A percentile compares a stretch with the other conserved stretches of the same genome.
Evolutionary conservation across 2,888 invertebrate species (phyloP).

Genomic region (Atethmia centrago): DNA sequence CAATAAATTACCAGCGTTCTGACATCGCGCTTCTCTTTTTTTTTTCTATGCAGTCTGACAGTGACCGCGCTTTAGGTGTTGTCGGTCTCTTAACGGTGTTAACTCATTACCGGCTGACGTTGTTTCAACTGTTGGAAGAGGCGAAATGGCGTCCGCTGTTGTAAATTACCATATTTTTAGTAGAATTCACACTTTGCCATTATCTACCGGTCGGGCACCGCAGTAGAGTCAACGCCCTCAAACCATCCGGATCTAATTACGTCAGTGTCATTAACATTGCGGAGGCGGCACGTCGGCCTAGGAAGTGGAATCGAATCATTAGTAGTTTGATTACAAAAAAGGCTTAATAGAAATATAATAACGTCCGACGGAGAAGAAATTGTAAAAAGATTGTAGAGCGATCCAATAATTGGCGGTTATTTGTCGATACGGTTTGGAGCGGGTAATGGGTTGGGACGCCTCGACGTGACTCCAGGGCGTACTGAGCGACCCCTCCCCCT

Average conservation of each 20-base stretch:
- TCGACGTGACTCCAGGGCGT: constrained; percentile 86
- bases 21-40: too few species aligned
- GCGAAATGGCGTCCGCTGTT: constrained; percentile 78
- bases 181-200: constrained; percentile 88
- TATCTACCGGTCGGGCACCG: constrained; percentile 85
- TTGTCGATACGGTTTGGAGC: constrained; percentile 90
- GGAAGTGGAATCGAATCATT: constrained; percentile 91
- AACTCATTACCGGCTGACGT: constrained; percentile 65
- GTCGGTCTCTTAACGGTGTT: constrained; percentile 68
- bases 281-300: constrained; percentile 90
- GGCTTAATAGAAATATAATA: constrained; percentile 91
- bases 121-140: constrained; percentile 69
- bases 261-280: constrained; percentile 89
- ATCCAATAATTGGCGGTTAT: constrained; percentile 91
- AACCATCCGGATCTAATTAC: constrained; percentile 91
- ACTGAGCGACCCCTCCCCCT: constrained; percentile 61
- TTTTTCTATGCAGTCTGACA: too few species aligned
- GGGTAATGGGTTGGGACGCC: constrained; percentile 88
- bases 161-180: constrained; percentile 88
- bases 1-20: too few species aligned
- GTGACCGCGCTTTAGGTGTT: too few species aligned
- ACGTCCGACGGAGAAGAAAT: constrained; percentile 89
- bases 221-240: constrained; percentile 86
- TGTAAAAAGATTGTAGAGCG: constrained; percentile 91
- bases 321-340: constrained; percentile 91